Evolutionary conservation across 2,797 vertebrate species (phyloP).

Genomic region (Paguma larvata): DNA sequence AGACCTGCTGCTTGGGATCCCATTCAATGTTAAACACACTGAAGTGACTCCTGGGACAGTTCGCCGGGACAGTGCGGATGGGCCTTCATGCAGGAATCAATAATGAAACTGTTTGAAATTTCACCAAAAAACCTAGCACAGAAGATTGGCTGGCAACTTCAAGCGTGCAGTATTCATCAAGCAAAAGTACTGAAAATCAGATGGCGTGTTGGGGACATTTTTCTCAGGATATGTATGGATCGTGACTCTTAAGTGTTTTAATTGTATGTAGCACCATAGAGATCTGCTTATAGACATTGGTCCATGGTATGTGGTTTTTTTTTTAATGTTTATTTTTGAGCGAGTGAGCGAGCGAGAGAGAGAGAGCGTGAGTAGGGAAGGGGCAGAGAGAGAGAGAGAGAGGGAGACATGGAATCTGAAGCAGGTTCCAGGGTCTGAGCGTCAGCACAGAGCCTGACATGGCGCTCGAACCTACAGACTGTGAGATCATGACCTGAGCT

Average conservation of each 20-base stretch:
- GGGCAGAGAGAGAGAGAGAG: no score
- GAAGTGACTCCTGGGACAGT: neutral
- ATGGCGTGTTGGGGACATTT: neutral
- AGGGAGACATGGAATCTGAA: no score
- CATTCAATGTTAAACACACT: neutral
- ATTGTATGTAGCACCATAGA: neutral
- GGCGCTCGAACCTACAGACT: no score
- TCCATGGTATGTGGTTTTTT: neutral
- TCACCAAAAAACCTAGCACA: neutral
- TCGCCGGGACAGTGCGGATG: neutral
- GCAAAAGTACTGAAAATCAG: neutral
- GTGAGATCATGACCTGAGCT: no score
- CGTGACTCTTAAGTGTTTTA: neutral
- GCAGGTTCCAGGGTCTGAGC: no score
- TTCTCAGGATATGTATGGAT: neutral
- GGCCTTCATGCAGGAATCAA: neutral
- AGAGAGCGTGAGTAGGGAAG: no score
- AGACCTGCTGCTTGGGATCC: neutral
- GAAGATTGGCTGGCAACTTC: neutral
- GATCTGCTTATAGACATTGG: neutral
- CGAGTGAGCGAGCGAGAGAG: no score
- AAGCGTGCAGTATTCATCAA: neutral
- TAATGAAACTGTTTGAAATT: conserved; percentile 48
- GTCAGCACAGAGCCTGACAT: no score
- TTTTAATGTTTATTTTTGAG: no score